These are phyloP conservation scores for Drosophila kokeensis DNA, from an alignment of 2,888 invertebrate genomes.

Conservation along the genomic window DNA sequence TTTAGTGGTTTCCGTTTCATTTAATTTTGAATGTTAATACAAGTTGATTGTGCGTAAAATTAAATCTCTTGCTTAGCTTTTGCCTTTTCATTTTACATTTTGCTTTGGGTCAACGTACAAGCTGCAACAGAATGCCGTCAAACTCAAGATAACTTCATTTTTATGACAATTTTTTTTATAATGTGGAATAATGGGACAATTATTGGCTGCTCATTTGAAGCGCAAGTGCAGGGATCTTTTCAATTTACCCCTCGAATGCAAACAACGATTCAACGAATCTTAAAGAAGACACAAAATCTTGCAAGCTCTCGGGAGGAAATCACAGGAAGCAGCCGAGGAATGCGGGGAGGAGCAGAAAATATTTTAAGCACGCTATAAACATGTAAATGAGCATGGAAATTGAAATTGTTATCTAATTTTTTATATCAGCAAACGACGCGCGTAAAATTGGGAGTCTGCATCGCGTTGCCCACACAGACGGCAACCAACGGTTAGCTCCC, in stretches of 20 bases:
- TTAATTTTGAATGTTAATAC: slow-evolving; percentile 59
- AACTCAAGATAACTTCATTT: slow-evolving; percentile 61
- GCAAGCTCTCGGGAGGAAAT: slow-evolving; percentile 47
- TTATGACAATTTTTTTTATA: slow-evolving; percentile 56
- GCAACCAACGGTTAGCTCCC: slow-evolving; percentile 8
- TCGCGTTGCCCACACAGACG: slow-evolving; percentile 26
- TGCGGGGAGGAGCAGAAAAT: slow-evolving; percentile 49
- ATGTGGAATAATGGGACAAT: slow-evolving; percentile 67
- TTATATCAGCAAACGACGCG: slow-evolving; percentile 71
- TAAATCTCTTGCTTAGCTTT: slow-evolving; percentile 43
- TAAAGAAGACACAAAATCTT: slow-evolving; percentile 74
- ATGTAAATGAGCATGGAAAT: slow-evolving; percentile 84
- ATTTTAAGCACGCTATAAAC: slow-evolving; percentile 81
- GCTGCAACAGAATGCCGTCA: slow-evolving; percentile 27
- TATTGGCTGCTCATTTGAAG: slow-evolving; percentile 64
- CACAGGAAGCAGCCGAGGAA: slow-evolving; percentile 38
- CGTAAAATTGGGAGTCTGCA: slow-evolving; percentile 59
- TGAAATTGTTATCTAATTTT: slow-evolving; percentile 83
- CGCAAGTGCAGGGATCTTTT: slow-evolving; percentile 65
- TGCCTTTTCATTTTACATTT: not conserved
- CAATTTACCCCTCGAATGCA: slow-evolving; percentile 60
- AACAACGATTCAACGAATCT: slow-evolving; percentile 53
- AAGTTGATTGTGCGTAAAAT: slow-evolving; percentile 73
- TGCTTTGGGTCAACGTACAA: slow-evolving; percentile 29
- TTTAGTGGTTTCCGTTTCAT: slow-evolving; percentile 62